A percentile compares a stretch with the other conserved stretches of the same genome.
These are phyloP conservation scores for Antennarius maculatus DNA, from an alignment of 2,797 vertebrate species.

Conservation along the genomic window DNA sequence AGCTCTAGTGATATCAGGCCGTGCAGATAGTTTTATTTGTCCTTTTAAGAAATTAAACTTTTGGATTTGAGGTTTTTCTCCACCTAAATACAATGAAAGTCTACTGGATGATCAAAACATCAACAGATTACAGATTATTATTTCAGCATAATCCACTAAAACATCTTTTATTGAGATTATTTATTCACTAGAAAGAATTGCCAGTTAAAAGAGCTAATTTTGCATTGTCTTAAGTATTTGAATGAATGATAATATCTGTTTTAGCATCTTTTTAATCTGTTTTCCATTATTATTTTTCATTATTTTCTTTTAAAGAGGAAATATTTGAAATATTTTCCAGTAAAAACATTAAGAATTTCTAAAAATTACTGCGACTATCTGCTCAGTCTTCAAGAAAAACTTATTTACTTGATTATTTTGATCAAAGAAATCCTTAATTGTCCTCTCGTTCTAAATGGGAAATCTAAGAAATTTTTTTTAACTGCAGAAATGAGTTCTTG, in stretches of 20 bases:
- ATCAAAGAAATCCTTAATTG: not conserved
- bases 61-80: not conserved
- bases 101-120: not conserved
- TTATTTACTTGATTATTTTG: not conserved
- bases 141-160: not conserved
- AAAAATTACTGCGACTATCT: not conserved
- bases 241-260: not conserved
- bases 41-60: not conserved
- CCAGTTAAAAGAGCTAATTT: not conserved
- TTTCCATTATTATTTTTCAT: not conserved
- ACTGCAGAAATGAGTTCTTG: not conserved
- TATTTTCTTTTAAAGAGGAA: conserved; percentile 1
- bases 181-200: not conserved
- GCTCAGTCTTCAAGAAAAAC: not conserved
- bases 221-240: not conserved
- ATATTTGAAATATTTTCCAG: not conserved
- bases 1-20: not conserved
- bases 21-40: not conserved
- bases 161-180: not conserved
- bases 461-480: not conserved
- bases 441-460: not conserved
- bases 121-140: not conserved
- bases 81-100: not conserved
- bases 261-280: too few species aligned
- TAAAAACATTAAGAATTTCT: not conserved